Percentiles rank a stretch among this genome's conserved stretches.
These are phyloP conservation scores for Marronus borbonicus DNA, from an alignment of 2,888 invertebrate species.

Conservation along the genomic window DNA sequence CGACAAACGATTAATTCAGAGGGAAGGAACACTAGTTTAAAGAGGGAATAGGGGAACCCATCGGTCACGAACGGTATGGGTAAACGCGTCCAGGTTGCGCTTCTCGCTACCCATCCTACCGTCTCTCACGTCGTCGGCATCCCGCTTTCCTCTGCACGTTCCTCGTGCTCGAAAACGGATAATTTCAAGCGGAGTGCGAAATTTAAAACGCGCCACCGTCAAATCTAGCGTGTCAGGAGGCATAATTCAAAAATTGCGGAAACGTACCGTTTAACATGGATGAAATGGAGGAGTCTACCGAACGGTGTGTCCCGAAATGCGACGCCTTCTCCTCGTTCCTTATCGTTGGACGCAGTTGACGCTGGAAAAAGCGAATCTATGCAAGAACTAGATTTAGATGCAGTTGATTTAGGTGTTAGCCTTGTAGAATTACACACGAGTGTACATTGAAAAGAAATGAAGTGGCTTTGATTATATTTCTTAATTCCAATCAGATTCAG, in stretches of 20 bases:
- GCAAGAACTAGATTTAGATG: neutral
- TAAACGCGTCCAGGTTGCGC: neutral
- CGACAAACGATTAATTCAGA: constrained; percentile 57
- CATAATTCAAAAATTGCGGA: constrained; percentile 60
- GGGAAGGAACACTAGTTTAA: constrained; percentile 42
- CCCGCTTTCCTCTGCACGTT: neutral
- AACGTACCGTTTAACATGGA: constrained; percentile 58
- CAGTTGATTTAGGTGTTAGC: neutral
- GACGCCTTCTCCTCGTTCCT: neutral
- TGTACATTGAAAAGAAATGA: no score
- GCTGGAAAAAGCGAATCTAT: neutral
- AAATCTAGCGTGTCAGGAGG: constrained; percentile 59
- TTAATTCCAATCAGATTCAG: no score
- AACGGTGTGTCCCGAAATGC: neutral
- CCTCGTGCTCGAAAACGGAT: constrained; percentile 40
- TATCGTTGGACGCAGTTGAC: neutral
- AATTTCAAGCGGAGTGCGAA: constrained; percentile 44
- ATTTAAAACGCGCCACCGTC: constrained; percentile 57
- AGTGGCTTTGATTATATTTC: no score
- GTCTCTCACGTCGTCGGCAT: constrained; percentile 4
- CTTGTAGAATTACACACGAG: neutral
- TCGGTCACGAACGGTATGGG: neutral
- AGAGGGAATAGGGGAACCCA: neutral
- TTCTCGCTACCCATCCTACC: constrained; percentile 6
- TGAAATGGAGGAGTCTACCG: constrained; percentile 4